These are phyloP conservation scores for Parapsyche elsis DNA, from an alignment of 1,140 invertebrate species.

Conservation along the genomic window DNA sequence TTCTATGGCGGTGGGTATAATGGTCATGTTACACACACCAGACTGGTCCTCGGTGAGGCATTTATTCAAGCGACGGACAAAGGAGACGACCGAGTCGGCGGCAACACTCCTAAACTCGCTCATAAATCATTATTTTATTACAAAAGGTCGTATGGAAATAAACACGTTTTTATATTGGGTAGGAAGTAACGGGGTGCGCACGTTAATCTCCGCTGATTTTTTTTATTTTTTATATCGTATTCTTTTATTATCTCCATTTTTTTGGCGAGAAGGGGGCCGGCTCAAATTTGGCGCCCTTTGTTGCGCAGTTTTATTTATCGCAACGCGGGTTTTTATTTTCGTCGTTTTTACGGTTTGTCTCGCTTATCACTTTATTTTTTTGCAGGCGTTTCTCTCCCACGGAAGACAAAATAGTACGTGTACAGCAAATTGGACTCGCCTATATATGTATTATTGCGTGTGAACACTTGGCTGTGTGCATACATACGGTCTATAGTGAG, in stretches of 20 bases:
- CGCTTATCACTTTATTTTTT: constrained; percentile 18
- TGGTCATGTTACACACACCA: constrained; percentile 29
- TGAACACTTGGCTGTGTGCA: too few relatives aligned
- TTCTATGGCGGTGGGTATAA: constrained; percentile 9
- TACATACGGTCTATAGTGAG: too few relatives aligned
- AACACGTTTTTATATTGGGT: constrained; percentile 26
- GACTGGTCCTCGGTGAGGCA: background rate
- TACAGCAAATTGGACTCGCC: too few relatives aligned
- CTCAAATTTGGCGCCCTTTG: constrained; percentile 33
- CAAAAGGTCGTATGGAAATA: constrained; percentile 33
- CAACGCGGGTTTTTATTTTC: constrained; percentile 12
- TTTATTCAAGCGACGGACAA: constrained; percentile 25
- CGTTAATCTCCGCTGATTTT: constrained; percentile 13
- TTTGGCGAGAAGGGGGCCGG: background rate
- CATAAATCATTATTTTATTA: constrained; percentile 42
- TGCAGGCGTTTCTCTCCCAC: background rate
- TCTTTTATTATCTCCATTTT: constrained; percentile 3
- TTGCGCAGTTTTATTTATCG: constrained; percentile 29
- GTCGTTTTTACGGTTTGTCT: constrained; percentile 22
- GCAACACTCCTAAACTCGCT: constrained; percentile 22
- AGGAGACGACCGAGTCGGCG: background rate
- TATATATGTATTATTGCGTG: too few relatives aligned
- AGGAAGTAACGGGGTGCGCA: background rate
- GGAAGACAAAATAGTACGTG: too few relatives aligned
- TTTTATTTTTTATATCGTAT: background rate